Conservation (phyloP, 2,888 invertebrate species). For the Eristalis intricaria region DNA sequence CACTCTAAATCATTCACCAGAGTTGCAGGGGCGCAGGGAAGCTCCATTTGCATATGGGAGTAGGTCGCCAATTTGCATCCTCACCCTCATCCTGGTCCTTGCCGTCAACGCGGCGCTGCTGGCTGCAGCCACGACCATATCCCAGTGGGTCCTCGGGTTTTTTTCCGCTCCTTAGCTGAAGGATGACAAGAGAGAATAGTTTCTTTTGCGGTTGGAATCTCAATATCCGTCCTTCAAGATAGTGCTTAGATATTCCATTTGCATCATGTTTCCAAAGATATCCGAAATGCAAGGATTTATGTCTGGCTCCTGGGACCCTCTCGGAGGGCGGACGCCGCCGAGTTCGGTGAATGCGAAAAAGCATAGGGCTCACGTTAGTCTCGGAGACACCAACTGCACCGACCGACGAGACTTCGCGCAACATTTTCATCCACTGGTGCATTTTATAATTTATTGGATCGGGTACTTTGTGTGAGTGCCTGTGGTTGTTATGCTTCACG, state of each 20-base stretch:
- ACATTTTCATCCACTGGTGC: constrained; percentile 66
- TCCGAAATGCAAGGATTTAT: constrained; percentile 70
- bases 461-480: constrained; percentile 44
- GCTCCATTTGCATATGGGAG: constrained; percentile 71
- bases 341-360: constrained; percentile 7
- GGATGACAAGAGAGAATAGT: constrained; percentile 25
- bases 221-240: constrained; percentile 63
- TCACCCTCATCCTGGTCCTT: constrained; percentile 39
- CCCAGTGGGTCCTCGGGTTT: constrained; percentile 35
- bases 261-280: constrained; percentile 66
- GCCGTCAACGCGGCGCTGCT: constrained; percentile 43
- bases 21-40: constrained; percentile 30
- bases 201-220: constrained; percentile 43
- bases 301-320: constrained; percentile 12
- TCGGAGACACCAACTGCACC: constrained; percentile 48
- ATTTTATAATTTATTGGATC: constrained; percentile 67
- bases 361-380: constrained; percentile 35
- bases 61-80: constrained; percentile 68
- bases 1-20: constrained; percentile 5
- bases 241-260: constrained; percentile 70
- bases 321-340: no score
- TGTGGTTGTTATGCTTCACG: constrained; percentile 1
- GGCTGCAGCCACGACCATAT: not conserved
- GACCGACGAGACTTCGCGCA: constrained; percentile 43
- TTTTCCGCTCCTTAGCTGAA: constrained; percentile 56